Base-by-base conservation (phyloP, 2,888 invertebrate genomes). In the Lithophane ornitopus region DNA sequence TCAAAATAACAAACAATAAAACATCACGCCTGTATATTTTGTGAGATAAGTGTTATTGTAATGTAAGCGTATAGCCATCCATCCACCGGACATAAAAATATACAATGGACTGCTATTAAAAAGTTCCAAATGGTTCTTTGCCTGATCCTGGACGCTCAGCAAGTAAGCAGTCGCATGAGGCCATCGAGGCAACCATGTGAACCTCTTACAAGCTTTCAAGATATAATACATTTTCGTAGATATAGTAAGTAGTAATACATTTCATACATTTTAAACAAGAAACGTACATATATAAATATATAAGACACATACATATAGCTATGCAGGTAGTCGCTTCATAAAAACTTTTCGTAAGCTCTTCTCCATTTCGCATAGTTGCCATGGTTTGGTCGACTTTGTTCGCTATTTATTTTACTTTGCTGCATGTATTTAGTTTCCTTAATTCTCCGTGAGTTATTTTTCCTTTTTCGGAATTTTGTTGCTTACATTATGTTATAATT, bases 361-460 rank as follows among this genome's bases (percentile, higher is more conserved):
- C n/a, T 26, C 44, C 39, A 28, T 59, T 41, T 68, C 49, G 14
- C 28, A 63, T 68, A 63, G 34, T 78, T 81, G n/a, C n/a, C n/a
- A 76, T 39, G 14, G 39, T 28, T 54, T 61, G 26, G 59, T 77
- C 46, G 28, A 59, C 22, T 66, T 61, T 83, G 39, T 62, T 82
- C n/a, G n/a, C 11, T 8, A 28, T 81, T 65, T 56, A 26, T 69
- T 59, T 70, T 34, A 62, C 49, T 70, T 70, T 34, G n/a, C 44
- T 39, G 34, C n/a, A 56, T 49, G 52, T 54, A 44, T 78, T 81
- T 75, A 62, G 22, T 80, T 76, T 61, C 54, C 69, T 77, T 65
- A 66, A 58, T 46, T 61, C 16, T 28, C 12, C 41, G 19, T 26
- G 22, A 46, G 22, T 49, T 19, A 52, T 62, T 54, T 65, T 69